These are phyloP conservation scores for Graptemys geographica DNA, from an alignment of 2,797 vertebrate species.

Conservation along the genomic window DNA sequence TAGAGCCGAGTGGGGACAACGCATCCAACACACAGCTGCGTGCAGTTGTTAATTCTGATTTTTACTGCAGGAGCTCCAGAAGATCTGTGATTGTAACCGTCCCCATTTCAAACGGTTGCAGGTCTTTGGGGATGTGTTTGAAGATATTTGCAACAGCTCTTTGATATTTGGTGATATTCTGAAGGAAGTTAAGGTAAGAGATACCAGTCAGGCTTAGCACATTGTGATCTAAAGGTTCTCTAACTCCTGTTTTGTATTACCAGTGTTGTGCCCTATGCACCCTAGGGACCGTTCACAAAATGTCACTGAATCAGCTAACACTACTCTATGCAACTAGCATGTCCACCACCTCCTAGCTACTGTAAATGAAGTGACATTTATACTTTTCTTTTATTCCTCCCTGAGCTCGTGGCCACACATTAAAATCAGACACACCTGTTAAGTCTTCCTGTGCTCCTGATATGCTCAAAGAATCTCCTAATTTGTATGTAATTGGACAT, in stretches of 20 bases:
- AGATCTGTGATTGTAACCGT: slow-evolving; percentile 67
- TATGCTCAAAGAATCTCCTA: background rate
- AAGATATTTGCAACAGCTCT: slow-evolving; percentile 84
- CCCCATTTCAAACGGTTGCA: slow-evolving; percentile 79
- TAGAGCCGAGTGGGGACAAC: background rate
- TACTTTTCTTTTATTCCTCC: background rate
- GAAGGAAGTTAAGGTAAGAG: slow-evolving; percentile 87
- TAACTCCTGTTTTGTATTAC: background rate
- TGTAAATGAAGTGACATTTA: background rate
- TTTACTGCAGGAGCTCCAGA: slow-evolving; percentile 80
- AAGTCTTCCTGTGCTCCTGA: background rate
- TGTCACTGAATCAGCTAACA: background rate
- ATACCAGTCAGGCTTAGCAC: background rate
- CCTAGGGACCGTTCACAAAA: background rate
- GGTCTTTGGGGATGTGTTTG: slow-evolving; percentile 84
- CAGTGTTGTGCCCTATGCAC: background rate
- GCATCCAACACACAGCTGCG: background rate
- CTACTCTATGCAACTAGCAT: background rate
- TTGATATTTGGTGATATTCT: slow-evolving; percentile 86
- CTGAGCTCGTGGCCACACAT: rapidly evolving
- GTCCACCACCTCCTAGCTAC: background rate
- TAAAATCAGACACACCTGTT: background rate
- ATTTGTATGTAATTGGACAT: background rate
- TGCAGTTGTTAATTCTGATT: background rate
- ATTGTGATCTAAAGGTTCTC: background rate